Evolutionary conservation across 2,888 invertebrate species (phyloP).

Genomic region (Dorcus parallelipipedus): DNA sequence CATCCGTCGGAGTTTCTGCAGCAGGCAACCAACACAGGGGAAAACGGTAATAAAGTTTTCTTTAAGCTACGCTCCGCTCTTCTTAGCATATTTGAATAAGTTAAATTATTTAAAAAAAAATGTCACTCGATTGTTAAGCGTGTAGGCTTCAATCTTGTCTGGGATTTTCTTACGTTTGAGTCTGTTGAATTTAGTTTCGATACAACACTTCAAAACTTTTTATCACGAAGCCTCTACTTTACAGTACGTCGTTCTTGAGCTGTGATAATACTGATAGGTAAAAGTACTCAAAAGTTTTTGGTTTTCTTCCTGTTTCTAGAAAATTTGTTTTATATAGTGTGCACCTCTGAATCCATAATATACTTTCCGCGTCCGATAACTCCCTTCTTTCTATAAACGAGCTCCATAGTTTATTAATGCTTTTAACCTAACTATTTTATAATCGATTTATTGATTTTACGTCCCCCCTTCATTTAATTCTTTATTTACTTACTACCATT

Average conservation of each 20-base stretch:
- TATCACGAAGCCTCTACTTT: constrained; percentile 27
- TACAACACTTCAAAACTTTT: constrained; percentile 27
- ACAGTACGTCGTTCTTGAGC: constrained; percentile 21
- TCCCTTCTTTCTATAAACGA: no score
- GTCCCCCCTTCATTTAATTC: constrained; percentile 2
- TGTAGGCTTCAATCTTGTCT: background rate
- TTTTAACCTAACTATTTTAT: no score
- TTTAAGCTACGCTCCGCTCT: background rate
- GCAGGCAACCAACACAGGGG: background rate
- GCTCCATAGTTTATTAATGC: no score
- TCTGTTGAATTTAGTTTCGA: constrained; percentile 22
- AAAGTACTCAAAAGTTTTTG: constrained; percentile 23
- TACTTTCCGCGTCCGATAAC: background rate
- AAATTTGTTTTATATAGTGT: constrained; percentile 26
- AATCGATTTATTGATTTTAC: no score
- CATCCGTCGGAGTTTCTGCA: background rate
- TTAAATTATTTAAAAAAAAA: background rate
- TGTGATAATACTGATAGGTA: constrained; percentile 29
- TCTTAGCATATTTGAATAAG: background rate
- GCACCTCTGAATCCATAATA: constrained; percentile 27
- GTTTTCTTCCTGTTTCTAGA: constrained; percentile 21
- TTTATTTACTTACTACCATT: constrained; percentile 3
- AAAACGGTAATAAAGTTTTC: background rate
- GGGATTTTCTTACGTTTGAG: constrained; percentile 10
- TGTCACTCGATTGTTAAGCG: background rate